These are phyloP conservation scores for Lytechinus variegatus DNA, from an alignment of 35 echinoderm and acorn worm species.

Conservation along the genomic window DNA sequence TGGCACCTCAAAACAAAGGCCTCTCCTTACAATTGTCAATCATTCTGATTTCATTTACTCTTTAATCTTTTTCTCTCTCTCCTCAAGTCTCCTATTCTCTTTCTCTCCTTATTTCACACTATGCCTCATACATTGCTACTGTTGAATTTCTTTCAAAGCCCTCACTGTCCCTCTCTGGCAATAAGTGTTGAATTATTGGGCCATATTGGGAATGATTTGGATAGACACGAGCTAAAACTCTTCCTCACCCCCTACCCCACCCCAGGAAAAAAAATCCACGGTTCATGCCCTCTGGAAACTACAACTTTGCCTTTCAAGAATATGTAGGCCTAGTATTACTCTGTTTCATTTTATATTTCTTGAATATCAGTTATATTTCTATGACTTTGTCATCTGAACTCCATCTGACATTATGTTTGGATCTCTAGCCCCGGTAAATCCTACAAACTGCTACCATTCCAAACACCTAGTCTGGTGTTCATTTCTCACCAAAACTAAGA, in stretches of 20 bases:
- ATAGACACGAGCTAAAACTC: not conserved
- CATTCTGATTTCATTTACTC: slow-evolving; percentile 25
- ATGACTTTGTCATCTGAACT: slow-evolving; percentile 18
- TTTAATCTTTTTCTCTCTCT: not conserved
- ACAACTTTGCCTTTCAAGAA: slow-evolving; percentile 12
- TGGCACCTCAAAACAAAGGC: slow-evolving; percentile 52
- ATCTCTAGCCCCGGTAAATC: slow-evolving; percentile 25
- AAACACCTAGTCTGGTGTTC: slow-evolving; percentile 47
- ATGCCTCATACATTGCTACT: not conserved
- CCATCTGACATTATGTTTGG: not conserved
- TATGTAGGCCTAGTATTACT: not conserved
- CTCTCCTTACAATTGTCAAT: slow-evolving; percentile 56
- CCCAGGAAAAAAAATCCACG: not conserved
- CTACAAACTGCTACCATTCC: slow-evolving; percentile 38
- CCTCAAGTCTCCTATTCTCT: not conserved
- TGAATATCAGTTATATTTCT: not conserved
- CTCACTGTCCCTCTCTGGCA: not conserved
- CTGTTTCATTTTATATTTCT: not conserved
- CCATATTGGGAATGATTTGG: not conserved
- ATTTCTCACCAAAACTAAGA: not conserved
- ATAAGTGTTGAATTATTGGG: slow-evolving; percentile 19
- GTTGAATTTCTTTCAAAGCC: slow-evolving; percentile 18
- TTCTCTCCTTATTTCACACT: not conserved
- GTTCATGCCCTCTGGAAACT: slow-evolving; percentile 17
- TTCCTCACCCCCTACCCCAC: not conserved